Conservation (phyloP, 2,113 vertebrate genomes). For the Callorhinus ursinus region DNA sequence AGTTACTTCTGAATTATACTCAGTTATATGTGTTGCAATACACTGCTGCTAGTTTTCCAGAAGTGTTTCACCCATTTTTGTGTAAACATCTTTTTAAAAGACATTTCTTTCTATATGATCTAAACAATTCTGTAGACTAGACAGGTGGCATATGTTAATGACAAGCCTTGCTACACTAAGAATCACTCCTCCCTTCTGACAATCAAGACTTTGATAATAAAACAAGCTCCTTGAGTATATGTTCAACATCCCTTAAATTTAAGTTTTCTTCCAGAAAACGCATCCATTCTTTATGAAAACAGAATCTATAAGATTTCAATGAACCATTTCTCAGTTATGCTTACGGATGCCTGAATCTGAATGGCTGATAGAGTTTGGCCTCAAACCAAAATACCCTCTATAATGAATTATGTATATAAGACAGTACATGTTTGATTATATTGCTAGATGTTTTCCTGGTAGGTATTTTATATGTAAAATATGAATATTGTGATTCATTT, state of each 20-base stretch:
- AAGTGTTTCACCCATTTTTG: not conserved
- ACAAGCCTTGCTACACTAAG: not conserved
- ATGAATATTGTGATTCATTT: not conserved
- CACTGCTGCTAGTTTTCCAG: not conserved
- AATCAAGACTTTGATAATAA: not conserved
- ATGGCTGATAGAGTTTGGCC: not conserved
- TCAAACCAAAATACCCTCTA: not conserved
- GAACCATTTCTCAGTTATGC: not conserved
- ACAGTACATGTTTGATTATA: not conserved
- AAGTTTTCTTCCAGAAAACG: not conserved
- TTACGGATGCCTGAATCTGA: not conserved
- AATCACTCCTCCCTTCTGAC: not conserved
- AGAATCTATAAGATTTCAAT: not conserved
- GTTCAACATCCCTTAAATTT: not conserved
- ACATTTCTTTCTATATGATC: not conserved
- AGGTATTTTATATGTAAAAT: slow-evolving; percentile 42
- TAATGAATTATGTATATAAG: not conserved
- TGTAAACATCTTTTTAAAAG: not conserved
- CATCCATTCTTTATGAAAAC: not conserved
- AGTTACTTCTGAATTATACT: not conserved
- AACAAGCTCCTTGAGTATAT: not conserved
- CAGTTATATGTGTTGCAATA: not conserved
- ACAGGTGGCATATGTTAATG: not conserved
- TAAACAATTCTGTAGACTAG: not conserved
- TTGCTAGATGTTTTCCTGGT: not conserved